phyloP scores from a whole-genome alignment of 2,113 vertebrate species.

The Malurus cyaneus region DNA sequence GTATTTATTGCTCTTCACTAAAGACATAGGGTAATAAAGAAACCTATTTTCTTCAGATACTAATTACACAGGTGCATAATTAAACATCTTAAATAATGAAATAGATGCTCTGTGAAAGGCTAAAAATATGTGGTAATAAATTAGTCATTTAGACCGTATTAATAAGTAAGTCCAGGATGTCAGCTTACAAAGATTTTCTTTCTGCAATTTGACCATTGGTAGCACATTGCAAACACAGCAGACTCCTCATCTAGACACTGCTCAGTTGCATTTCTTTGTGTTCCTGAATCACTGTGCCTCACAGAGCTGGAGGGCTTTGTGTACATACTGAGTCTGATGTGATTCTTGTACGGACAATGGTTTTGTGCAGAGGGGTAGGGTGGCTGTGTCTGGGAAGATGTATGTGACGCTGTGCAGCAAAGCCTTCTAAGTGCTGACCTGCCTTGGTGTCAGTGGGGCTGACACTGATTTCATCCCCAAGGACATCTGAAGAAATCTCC shows the following conservation, averaged over 20 bases:
- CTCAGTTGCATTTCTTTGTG: background rate
- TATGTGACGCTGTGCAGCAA: background rate
- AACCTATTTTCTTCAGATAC: conserved; percentile 63
- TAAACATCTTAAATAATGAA: conserved; percentile 71
- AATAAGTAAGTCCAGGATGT: conserved; percentile 65
- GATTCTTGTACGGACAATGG: background rate
- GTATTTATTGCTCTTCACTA: background rate
- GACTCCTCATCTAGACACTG: background rate
- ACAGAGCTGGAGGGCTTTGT: background rate
- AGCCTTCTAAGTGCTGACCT: background rate
- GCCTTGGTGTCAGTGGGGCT: background rate
- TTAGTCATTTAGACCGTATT: conserved; percentile 73
- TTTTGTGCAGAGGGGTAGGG: background rate
- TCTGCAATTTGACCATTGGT: conserved; percentile 32
- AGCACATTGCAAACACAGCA: background rate
- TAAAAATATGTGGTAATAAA: conserved; percentile 75
- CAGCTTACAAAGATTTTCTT: conserved; percentile 30
- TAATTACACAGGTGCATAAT: conserved; percentile 73
- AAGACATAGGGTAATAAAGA: conserved; percentile 43
- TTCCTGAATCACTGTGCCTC: background rate
- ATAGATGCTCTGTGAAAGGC: conserved; percentile 50
- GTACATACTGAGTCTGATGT: background rate
- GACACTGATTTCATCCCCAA: background rate
- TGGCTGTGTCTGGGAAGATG: background rate
- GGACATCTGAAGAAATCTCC: background rate